phyloP scores from a whole-genome alignment of 2,888 invertebrate genomes.

The Cerastoderma edule region DNA sequence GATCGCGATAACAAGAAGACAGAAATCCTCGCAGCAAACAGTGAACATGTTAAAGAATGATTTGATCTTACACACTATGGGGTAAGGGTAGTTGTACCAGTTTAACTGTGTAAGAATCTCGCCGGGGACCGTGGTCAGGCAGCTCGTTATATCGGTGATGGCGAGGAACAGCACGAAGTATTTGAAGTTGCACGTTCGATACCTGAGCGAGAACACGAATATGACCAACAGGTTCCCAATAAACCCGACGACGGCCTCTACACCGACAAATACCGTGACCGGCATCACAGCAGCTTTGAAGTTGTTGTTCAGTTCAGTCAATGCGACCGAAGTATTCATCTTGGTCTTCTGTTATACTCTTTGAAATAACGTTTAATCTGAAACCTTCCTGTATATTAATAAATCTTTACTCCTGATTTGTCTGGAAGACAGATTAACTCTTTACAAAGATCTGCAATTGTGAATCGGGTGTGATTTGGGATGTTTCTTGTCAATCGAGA shows the following conservation, averaged over 20 bases:
- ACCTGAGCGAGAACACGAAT: slow-evolving; percentile 30
- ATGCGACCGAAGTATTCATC: too few relatives aligned
- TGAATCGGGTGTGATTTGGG: too few relatives aligned
- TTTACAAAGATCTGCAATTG: too few relatives aligned
- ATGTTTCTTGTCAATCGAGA: too few relatives aligned
- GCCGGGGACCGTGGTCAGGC: slow-evolving; percentile 46
- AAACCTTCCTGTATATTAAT: too few relatives aligned
- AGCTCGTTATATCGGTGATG: slow-evolving; percentile 47
- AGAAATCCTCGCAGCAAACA: slow-evolving; percentile 46
- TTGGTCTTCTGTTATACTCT: too few relatives aligned
- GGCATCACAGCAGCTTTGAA: slow-evolving; percentile 36
- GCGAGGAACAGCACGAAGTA: slow-evolving; percentile 49
- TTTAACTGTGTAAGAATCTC: slow-evolving; percentile 51
- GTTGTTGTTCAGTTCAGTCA: too few relatives aligned
- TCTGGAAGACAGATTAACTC: too few relatives aligned
- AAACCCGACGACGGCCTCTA: slow-evolving; percentile 43
- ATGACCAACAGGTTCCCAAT: slow-evolving; percentile 48
- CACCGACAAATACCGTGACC: slow-evolving; percentile 44
- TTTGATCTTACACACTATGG: slow-evolving; percentile 51
- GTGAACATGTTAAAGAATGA: slow-evolving; percentile 55
- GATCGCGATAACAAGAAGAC: slow-evolving; percentile 40
- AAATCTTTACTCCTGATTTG: too few relatives aligned
- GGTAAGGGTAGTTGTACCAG: slow-evolving; percentile 48
- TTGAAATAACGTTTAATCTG: too few relatives aligned
- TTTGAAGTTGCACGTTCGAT: slow-evolving; percentile 36